Evolutionary conservation across 1,140 invertebrate species (phyloP).

Genomic region (Tetramorium alpestre): DNA sequence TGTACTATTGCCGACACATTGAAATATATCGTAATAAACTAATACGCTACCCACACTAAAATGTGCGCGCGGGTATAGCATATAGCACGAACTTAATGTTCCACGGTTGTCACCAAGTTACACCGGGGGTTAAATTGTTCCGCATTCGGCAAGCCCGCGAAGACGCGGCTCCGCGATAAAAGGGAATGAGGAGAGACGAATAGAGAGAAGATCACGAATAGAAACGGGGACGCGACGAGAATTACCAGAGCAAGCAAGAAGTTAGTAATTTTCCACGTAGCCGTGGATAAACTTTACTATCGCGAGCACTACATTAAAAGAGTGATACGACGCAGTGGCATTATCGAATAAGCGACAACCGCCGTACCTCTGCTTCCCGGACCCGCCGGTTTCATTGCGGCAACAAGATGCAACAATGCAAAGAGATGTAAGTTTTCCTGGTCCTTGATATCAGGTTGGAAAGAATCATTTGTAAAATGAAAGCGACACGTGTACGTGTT

Average conservation of each 20-base stretch:
- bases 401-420: neutral
- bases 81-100: conserved; percentile 67
- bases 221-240: conserved; percentile 43
- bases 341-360: conserved; percentile 40
- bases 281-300: conserved; percentile 47
- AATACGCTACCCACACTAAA: conserved; percentile 47
- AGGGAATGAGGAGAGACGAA: conserved; percentile 13
- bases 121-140: conserved; percentile 63
- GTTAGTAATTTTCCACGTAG: conserved; percentile 63
- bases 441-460: neutral
- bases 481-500: neutral
- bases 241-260: conserved; percentile 66
- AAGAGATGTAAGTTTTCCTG: neutral
- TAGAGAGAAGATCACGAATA: neutral
- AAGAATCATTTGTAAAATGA: neutral
- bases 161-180: conserved; percentile 23
- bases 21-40: conserved; percentile 58
- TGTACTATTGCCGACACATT: neutral
- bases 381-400: neutral
- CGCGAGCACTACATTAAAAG: conserved; percentile 37
- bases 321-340: conserved; percentile 24
- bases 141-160: conserved; percentile 63
- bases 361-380: neutral
- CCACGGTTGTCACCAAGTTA: conserved; percentile 63
- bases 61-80: conserved; percentile 42